These are phyloP conservation scores for Collichthys lucidus DNA, from an alignment of 2,113 vertebrate genomes.

Conservation along the genomic window DNA sequence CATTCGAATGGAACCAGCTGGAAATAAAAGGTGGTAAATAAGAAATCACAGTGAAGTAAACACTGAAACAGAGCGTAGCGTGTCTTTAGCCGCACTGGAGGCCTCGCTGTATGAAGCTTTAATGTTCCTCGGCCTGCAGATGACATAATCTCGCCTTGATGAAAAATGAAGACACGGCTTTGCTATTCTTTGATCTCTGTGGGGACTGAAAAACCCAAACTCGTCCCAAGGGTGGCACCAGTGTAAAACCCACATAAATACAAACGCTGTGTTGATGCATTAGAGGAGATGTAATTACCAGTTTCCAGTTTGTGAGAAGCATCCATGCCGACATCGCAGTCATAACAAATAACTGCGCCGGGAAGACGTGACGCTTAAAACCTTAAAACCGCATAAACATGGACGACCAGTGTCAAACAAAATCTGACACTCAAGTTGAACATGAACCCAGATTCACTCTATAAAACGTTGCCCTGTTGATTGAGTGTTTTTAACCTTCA, in stretches of 20 bases:
- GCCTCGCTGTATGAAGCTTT: background rate
- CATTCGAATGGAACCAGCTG: slow-evolving; percentile 40
- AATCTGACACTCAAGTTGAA: no score
- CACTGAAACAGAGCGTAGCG: background rate
- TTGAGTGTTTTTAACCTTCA: no score
- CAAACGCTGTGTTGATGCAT: background rate
- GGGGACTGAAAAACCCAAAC: background rate
- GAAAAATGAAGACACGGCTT: background rate
- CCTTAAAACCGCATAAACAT: no score
- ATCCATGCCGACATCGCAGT: no score
- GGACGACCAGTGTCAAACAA: no score
- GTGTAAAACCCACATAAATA: background rate
- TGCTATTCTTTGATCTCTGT: background rate
- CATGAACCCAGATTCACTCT: no score
- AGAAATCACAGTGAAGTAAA: slow-evolving; percentile 14
- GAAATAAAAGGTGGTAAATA: slow-evolving; percentile 45
- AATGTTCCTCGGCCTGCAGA: background rate
- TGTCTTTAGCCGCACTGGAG: background rate
- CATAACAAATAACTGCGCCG: no score
- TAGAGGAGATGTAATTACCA: background rate
- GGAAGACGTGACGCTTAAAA: no score
- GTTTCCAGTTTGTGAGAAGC: no score
- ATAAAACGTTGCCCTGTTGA: no score
- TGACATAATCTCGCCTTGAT: background rate
- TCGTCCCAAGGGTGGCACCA: background rate